phyloP scores from a whole-genome alignment of 2,797 vertebrate genomes.

The Hozukius guyotensis region DNA sequence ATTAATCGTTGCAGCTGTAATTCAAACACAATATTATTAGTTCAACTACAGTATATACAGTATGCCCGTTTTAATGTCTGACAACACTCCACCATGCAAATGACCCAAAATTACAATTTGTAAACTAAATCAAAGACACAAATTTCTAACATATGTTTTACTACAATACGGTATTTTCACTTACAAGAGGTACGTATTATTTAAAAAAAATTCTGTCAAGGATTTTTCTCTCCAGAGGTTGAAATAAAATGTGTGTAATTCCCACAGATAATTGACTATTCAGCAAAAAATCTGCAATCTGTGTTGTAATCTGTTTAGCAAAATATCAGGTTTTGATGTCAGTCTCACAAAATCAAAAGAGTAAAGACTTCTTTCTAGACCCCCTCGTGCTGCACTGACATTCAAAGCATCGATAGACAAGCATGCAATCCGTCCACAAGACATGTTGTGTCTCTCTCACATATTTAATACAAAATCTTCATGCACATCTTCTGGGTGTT shows the following conservation, averaged over 20 bases:
- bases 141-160: background rate
- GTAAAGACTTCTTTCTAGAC: background rate
- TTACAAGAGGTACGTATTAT: too few relatives aligned
- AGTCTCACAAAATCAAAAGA: background rate
- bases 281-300: background rate
- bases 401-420: background rate
- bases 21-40: background rate
- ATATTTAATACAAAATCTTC: background rate
- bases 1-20: too few relatives aligned
- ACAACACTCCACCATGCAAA: background rate
- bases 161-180: background rate
- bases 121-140: background rate
- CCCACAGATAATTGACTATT: background rate
- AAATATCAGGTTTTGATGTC: background rate
- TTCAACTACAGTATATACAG: background rate
- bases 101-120: background rate
- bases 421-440: background rate
- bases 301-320: too few relatives aligned
- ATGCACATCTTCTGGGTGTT: background rate
- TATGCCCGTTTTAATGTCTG: too few relatives aligned
- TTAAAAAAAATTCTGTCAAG: too few relatives aligned
- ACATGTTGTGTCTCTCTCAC: background rate
- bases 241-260: background rate
- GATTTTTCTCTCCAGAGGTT: too few relatives aligned
- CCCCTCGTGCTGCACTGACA: background rate